Conservation (phyloP, 2,888 invertebrate genomes). For the Esperia sulphurella region DNA sequence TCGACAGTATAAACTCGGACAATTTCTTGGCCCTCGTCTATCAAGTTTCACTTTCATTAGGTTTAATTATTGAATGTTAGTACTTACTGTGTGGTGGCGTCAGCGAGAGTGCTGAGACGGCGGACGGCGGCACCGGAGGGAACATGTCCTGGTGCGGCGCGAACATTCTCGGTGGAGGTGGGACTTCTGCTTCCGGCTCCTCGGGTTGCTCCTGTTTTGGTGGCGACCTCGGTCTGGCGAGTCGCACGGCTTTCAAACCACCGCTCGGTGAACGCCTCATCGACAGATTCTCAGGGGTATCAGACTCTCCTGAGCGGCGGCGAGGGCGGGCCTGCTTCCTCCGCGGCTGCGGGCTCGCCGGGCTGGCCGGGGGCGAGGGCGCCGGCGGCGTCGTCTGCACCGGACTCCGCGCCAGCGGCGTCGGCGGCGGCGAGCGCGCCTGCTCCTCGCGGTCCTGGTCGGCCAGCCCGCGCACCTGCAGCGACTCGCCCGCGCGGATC, state of each 20-base stretch:
- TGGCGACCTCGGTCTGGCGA: slow-evolving; percentile 61
- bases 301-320: slow-evolving; percentile 88
- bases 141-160: slow-evolving; percentile 82
- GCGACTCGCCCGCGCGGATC: slow-evolving; percentile 92
- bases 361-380: slow-evolving; percentile 74
- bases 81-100: slow-evolving; percentile 91
- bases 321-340: slow-evolving; percentile 92
- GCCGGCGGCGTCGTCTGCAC: slow-evolving; percentile 62
- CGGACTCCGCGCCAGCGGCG: slow-evolving; percentile 65
- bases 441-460: slow-evolving; percentile 79
- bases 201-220: slow-evolving; percentile 60
- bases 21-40: background rate
- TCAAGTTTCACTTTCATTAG: background rate
- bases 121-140: slow-evolving; percentile 83
- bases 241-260: slow-evolving; percentile 61
- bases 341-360: slow-evolving; percentile 89
- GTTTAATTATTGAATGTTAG: too few species aligned
- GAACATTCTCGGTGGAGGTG: slow-evolving; percentile 78
- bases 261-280: slow-evolving; percentile 75
- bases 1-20: too few species aligned
- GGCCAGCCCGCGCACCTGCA: slow-evolving; percentile 90
- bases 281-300: slow-evolving; percentile 80
- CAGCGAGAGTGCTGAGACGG: slow-evolving; percentile 86
- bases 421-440: slow-evolving; percentile 57
- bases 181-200: slow-evolving; percentile 69